Conservation (phyloP, 2,113 vertebrate species). For the Corythornis madagascariensis region DNA sequence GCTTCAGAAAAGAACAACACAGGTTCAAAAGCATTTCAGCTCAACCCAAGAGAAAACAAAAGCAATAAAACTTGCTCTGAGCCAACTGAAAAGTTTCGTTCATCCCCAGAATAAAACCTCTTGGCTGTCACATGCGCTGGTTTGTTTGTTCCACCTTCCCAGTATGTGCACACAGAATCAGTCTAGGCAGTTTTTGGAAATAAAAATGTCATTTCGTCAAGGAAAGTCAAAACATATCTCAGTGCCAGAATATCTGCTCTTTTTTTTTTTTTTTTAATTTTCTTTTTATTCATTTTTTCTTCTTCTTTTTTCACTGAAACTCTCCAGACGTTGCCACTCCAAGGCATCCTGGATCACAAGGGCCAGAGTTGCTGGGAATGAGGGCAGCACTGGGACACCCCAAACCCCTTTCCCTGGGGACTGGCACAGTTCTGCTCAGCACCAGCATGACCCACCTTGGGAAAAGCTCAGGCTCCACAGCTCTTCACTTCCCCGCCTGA, state of each 20-base stretch:
- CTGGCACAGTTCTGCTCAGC: background rate
- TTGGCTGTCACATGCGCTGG: background rate
- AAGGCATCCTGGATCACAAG: background rate
- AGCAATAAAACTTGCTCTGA: background rate
- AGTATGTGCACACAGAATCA: background rate
- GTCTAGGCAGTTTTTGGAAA: conserved; percentile 42
- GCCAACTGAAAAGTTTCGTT: background rate
- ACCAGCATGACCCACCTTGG: accelerated
- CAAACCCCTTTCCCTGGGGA: background rate
- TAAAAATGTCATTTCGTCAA: conserved; percentile 54
- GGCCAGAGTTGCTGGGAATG: background rate
- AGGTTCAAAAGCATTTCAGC: background rate
- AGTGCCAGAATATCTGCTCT: background rate
- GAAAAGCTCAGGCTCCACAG: background rate
- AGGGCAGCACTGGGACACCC: background rate
- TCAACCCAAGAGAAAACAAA: background rate
- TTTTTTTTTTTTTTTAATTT: background rate
- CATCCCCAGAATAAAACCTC: conserved; percentile 47
- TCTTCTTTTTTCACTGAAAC: background rate
- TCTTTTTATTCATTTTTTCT: accelerated
- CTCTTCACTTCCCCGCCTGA: background rate
- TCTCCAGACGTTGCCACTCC: background rate
- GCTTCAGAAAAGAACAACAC: background rate
- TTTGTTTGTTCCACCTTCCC: conserved; percentile 61
- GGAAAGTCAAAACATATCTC: conserved; percentile 41